These are phyloP conservation scores for Antennarius striatus DNA, from an alignment of 2,113 vertebrate genomes.

Conservation along the genomic window DNA sequence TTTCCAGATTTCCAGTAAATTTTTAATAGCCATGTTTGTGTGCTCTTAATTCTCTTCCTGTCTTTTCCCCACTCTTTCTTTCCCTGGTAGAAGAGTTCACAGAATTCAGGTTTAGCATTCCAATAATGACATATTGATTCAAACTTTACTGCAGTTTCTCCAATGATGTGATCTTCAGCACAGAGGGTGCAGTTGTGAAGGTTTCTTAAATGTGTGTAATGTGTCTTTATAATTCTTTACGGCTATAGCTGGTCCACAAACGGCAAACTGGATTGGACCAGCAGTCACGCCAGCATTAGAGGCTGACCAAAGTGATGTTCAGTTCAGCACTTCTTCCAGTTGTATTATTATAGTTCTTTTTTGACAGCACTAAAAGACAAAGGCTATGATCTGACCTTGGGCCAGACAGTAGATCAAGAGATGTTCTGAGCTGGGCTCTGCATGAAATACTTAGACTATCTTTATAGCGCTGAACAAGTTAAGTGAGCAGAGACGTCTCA, in stretches of 20 bases:
- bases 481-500: no score
- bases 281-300: background rate
- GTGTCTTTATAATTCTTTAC: slow-evolving; percentile 54
- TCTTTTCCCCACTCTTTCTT: background rate
- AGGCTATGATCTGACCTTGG: no score
- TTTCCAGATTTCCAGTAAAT: background rate
- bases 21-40: slow-evolving; percentile 7
- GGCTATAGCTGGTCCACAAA: slow-evolving; percentile 39
- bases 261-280: slow-evolving; percentile 34
- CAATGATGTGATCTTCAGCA: slow-evolving; percentile 43
- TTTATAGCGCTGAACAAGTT: no score
- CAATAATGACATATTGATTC: slow-evolving; percentile 68
- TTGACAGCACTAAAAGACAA: background rate
- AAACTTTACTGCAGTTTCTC: slow-evolving; percentile 3
- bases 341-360: background rate
- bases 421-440: no score
- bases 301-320: background rate
- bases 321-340: no score
- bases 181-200: slow-evolving; percentile 10
- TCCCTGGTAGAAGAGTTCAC: slow-evolving; percentile 25
- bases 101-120: slow-evolving; percentile 56
- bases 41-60: background rate
- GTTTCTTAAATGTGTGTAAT: slow-evolving; percentile 52
- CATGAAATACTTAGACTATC: no score
- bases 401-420: background rate